These are phyloP conservation scores for Bugula neritina DNA, from an alignment of 2,888 invertebrate species.

Conservation along the genomic window DNA sequence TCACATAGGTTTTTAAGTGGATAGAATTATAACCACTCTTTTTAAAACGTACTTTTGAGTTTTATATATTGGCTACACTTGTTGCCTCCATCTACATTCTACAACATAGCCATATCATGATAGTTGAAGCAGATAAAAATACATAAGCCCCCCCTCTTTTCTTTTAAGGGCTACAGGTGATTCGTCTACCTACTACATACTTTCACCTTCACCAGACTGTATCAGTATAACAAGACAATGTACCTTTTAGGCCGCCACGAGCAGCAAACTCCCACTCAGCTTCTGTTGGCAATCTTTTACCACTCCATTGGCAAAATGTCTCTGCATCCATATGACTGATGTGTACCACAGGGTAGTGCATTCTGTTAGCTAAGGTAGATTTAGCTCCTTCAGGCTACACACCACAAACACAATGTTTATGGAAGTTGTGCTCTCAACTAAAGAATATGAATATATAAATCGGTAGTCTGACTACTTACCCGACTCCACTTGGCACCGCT, in stretches of 20 bases:
- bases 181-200: no score
- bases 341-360: slow-evolving; percentile 48
- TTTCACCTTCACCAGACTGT: no score
- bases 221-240: no score
- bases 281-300: slow-evolving; percentile 50
- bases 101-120: no score
- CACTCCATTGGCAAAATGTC: slow-evolving; percentile 45
- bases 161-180: no score
- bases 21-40: no score
- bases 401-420: slow-evolving; percentile 8
- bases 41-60: no score
- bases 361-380: slow-evolving; percentile 36
- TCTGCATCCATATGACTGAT: slow-evolving; percentile 48
- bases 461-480: slow-evolving; percentile 34
- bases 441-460: neutral
- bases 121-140: no score
- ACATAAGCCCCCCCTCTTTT: no score
- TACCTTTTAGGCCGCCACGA: slow-evolving; percentile 39
- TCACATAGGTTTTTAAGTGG: no score
- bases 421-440: neutral
- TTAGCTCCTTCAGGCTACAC: slow-evolving; percentile 46
- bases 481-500: slow-evolving; percentile 45
- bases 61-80: no score
- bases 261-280: slow-evolving; percentile 52
- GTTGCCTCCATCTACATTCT: no score